Conservation (phyloP, 2,888 invertebrate genomes). For the Mantis religiosa region DNA sequence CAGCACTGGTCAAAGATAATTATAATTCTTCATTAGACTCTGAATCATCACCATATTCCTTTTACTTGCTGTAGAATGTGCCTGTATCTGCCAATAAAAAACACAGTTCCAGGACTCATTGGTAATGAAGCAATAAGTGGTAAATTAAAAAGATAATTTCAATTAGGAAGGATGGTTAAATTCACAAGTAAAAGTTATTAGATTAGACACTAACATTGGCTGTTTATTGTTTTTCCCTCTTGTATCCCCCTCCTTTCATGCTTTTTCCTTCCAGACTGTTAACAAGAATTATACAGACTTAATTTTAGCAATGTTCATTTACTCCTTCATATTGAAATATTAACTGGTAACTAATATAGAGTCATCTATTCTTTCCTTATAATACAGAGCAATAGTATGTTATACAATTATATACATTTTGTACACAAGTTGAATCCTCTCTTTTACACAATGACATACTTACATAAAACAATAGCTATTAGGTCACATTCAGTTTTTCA, state of each 20-base stretch:
- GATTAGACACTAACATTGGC: background rate
- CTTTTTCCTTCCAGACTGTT: background rate
- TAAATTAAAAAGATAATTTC: no score
- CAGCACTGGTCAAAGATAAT: no score
- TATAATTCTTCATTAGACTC: no score
- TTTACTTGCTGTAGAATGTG: no score
- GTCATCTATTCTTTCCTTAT: constrained; percentile 21
- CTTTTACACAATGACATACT: constrained; percentile 15
- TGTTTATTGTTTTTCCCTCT: background rate
- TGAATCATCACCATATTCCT: no score
- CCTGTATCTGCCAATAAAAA: no score
- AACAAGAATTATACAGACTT: constrained; percentile 4
- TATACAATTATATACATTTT: constrained; percentile 25
- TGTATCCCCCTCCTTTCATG: background rate
- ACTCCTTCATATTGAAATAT: constrained; percentile 3
- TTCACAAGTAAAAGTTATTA: background rate
- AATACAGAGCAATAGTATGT: constrained; percentile 13
- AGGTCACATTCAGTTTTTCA: constrained; percentile 18
- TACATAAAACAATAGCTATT: constrained; percentile 22
- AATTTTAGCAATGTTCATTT: background rate
- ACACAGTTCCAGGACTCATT: no score
- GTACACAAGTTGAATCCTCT: constrained; percentile 24
- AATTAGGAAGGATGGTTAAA: no score
- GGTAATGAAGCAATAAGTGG: no score
- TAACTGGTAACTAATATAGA: constrained; percentile 28